Base-by-base conservation (phyloP, 2,113 vertebrate genomes). In the Lanius collurio region DNA sequence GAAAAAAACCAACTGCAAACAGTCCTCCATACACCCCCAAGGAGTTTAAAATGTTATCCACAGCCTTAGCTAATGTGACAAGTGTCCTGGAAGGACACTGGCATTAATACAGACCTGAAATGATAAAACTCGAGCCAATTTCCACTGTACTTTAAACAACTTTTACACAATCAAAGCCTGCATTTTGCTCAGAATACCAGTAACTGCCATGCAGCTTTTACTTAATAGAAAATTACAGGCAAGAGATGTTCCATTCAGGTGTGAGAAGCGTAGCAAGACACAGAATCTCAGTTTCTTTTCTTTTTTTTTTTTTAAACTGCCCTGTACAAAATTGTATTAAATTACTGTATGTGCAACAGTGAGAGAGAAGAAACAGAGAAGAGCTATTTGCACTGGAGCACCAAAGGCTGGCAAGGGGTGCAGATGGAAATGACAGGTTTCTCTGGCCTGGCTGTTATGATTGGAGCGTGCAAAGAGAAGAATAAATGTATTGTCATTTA, bases 381-480 rank as follows among this genome's bases (percentile, higher is more conserved):
- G 79, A 92, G 75, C 60, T 59, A 90, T 93, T 94, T 92, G 55
- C 64, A 90, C n/a, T 9, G 39, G 30, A 92, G 83, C 64, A 92
- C 63, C 89, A 60, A 41, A 70, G 79, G 74, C 49, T 44, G 12
- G 53, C 19, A 35, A 65, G 35, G 71, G 44, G 46, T 30, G 50
- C 69, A 81, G 85, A 83, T 27, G 76, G 83, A 93, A 96, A 95
- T 89, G 28, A 94, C 3, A 77, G 71, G 82, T 78, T 94, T 95
- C 74, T 86, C 82, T 93, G 85, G 42, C 68, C 93, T 64, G 33
- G 24, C 59, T 83, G 35, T 78, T 90, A 62, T 52, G 64, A 78
- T 33, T 90, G 75, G 52, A 69, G 76, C 84, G 81, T 30, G 64
- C 47, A 74, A 62, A 65, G 62, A 87, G 80, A 70, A 83, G 64